Evolutionary conservation across 2,888 invertebrate genomes (phyloP), one percentile per base, ranked within the genome.

Genomic region (Acrobasis consociella): DNA sequence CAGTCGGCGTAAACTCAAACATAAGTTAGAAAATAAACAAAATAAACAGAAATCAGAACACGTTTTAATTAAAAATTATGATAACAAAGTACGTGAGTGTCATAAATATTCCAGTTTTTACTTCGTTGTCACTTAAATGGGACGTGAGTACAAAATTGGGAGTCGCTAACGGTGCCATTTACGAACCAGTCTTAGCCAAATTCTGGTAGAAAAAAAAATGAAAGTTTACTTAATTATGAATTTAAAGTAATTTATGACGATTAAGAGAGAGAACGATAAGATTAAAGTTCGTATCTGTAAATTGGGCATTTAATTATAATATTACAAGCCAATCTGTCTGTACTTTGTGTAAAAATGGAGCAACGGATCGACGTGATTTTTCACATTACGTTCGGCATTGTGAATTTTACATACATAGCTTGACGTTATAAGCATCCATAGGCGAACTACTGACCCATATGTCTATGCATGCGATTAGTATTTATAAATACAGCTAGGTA

Each of bases 41-140:
- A 55, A 65, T 46, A 65, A 56, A 65, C 66, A 52, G 62, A 69
- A 81, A 79, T 76, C 74, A 72, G 76, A 80, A 78, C 74, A 80
- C 74, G 70, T 72, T 81, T 80, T 80, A 80, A 84, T 83, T 81
- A 72, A 80, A 81, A 81, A 83, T 73, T 80, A 80, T 77, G 78
- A 79, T 81, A 81, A 79, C 81, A 80, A 77, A 76, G 78, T 79
- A 82, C 86, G 85, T 88, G 86, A 76, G 78, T 74, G 74, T 74
- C 77, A 78, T 81, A 78, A 82, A 82, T 83, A 80, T 75, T 74
- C 74, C 76, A 78, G 73, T 82, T 84, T 85, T 83, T 80, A 82
- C 79, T 80, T 81, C 74, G 76, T 80, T 81, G 80, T 82, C 81
- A 80, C 81, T 80, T 81, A 80, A 78, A 76, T 78, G 78, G 81